Conservation (phyloP, 2,113 vertebrate species). For the Pelecanoides urinatrix region DNA sequence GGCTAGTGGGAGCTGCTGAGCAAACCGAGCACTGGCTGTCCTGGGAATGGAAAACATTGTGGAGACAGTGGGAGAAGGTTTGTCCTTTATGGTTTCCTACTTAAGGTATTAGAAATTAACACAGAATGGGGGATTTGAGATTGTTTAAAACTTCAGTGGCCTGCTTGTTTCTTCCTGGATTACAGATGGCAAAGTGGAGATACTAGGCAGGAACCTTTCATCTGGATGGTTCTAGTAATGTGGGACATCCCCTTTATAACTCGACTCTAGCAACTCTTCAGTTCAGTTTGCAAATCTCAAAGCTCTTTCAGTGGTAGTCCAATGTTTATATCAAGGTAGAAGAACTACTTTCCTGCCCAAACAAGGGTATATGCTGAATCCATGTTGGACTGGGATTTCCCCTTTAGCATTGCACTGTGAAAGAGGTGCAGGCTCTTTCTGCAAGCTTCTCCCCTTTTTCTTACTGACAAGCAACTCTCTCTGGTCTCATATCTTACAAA, state of each 20-base stretch:
- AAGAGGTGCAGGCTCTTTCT: background rate
- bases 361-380: background rate
- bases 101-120: background rate
- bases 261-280: background rate
- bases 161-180: background rate
- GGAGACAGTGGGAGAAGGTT: background rate
- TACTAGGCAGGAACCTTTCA: background rate
- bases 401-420: background rate
- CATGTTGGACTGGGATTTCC: background rate
- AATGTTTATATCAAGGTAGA: background rate
- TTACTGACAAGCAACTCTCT: background rate
- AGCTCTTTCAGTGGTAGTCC: background rate
- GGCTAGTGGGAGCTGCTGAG: background rate
- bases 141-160: background rate
- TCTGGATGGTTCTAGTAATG: background rate
- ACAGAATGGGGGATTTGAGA: background rate
- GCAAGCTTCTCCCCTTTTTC: background rate
- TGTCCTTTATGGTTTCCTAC: background rate
- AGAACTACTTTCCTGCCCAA: background rate
- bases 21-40: accelerated
- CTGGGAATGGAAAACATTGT: background rate
- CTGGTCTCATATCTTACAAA: background rate
- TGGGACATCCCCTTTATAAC: background rate
- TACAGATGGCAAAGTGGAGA: background rate
- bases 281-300: background rate